phyloP scores from a whole-genome alignment of 2,113 vertebrate genomes.

The Panurus biarmicus region DNA sequence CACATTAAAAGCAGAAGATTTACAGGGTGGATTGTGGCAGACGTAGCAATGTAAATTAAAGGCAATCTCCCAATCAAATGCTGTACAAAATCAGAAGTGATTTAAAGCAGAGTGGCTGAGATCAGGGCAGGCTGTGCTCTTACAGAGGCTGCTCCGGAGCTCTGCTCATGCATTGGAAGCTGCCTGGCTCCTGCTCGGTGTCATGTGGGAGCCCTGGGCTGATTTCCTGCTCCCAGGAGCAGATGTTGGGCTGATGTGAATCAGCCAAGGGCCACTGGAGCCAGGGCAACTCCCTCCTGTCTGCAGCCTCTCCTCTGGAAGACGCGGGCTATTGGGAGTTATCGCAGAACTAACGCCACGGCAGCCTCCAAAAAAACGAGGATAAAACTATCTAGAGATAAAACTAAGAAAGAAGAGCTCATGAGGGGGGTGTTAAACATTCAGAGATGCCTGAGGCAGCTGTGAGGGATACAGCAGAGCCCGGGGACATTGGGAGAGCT shows the following conservation, averaged over 20 bases:
- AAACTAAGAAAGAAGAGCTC: neutral
- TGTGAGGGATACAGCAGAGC: neutral
- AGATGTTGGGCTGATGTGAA: slow-evolving; percentile 24
- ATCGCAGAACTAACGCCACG: neutral
- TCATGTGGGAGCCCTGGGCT: neutral
- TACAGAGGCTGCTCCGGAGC: neutral
- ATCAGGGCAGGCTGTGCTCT: neutral
- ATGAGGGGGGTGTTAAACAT: neutral
- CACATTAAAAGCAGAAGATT: neutral
- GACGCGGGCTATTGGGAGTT: neutral
- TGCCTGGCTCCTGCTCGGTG: neutral
- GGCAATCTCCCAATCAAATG: neutral
- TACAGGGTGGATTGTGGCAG: neutral
- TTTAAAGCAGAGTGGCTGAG: neutral
- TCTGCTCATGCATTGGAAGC: neutral
- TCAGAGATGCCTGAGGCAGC: neutral
- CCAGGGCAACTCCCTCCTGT: neutral
- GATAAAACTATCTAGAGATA: neutral
- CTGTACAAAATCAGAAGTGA: neutral
- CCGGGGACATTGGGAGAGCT: neutral
- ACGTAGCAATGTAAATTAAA: neutral
- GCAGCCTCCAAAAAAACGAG: neutral
- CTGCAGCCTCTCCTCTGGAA: neutral
- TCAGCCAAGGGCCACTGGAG: neutral
- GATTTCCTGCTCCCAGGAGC: neutral